These are phyloP conservation scores for Ginglymostoma cirratum DNA, from an alignment of 2,113 vertebrate genomes.

Conservation along the genomic window DNA sequence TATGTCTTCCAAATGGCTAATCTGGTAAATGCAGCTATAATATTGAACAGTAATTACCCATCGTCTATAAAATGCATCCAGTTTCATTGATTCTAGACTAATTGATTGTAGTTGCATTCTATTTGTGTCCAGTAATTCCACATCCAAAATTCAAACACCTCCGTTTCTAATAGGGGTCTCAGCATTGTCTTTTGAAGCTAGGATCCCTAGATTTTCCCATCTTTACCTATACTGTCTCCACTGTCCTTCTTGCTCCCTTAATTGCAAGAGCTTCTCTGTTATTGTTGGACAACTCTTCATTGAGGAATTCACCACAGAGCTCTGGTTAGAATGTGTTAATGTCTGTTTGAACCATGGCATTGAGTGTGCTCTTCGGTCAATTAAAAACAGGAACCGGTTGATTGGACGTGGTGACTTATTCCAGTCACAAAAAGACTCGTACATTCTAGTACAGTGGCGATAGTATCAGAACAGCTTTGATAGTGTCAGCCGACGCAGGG, in stretches of 20 bases:
- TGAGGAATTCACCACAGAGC: not conserved
- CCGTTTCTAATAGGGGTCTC: not conserved
- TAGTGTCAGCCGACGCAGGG: not conserved
- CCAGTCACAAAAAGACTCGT: not conserved
- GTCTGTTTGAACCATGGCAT: not conserved
- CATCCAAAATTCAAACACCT: not conserved
- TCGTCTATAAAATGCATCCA: not conserved
- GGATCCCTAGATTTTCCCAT: not conserved
- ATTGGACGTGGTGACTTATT: not conserved
- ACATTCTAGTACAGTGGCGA: not conserved
- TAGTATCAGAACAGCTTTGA: not conserved
- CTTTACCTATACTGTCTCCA: not conserved
- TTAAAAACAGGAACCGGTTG: not conserved
- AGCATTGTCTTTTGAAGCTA: not conserved
- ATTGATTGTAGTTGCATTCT: not conserved
- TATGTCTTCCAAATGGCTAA: not conserved
- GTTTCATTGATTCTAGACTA: not conserved
- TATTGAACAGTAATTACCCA: too few species aligned
- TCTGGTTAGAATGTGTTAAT: not conserved
- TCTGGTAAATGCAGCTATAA: not conserved
- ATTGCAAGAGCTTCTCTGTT: not conserved
- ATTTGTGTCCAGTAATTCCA: not conserved
- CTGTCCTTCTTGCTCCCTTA: not conserved
- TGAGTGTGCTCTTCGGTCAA: not conserved
- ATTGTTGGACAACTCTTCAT: not conserved